A percentile compares a stretch with the other conserved stretches of the same genome.
phyloP scores from a whole-genome alignment of 2,797 vertebrate genomes.

The Otus scops region DNA sequence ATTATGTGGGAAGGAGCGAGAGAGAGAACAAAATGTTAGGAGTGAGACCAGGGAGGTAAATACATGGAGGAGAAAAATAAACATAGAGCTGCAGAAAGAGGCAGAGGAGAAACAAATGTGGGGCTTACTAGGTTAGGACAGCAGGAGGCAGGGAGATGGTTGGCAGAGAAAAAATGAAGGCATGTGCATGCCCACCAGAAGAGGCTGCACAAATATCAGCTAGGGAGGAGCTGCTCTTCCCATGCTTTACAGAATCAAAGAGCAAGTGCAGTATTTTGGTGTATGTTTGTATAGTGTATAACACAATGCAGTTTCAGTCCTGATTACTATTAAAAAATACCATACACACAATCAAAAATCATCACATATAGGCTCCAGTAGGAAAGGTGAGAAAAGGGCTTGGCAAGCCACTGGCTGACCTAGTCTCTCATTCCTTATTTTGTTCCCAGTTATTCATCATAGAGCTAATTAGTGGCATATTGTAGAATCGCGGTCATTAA shows the following conservation, averaged over 20 bases:
- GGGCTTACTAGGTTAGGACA: background rate
- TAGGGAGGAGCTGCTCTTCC: background rate
- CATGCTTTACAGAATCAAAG: background rate
- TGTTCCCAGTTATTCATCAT: background rate
- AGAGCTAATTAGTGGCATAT: slow-evolving; percentile 15
- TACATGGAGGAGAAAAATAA: background rate
- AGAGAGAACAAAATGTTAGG: background rate
- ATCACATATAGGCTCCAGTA: background rate
- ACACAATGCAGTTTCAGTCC: background rate
- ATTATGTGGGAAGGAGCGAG: background rate
- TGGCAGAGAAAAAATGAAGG: background rate
- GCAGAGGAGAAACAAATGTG: background rate
- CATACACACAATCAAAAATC: background rate
- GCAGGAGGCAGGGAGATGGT: background rate
- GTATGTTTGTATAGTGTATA: background rate
- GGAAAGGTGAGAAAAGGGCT: background rate
- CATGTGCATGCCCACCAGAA: background rate
- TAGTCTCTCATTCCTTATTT: slow-evolving; percentile 10
- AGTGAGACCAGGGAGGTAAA: background rate
- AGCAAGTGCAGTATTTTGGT: background rate
- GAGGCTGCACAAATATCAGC: background rate
- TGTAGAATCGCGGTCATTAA: slow-evolving; percentile 11
- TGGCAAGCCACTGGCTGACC: slow-evolving; percentile 26
- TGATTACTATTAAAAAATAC: background rate
- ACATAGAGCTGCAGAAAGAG: background rate